Evolutionary conservation across 2,888 invertebrate species (phyloP), one percentile per base, ranked within the genome.

Genomic region (Nomada flava): DNA sequence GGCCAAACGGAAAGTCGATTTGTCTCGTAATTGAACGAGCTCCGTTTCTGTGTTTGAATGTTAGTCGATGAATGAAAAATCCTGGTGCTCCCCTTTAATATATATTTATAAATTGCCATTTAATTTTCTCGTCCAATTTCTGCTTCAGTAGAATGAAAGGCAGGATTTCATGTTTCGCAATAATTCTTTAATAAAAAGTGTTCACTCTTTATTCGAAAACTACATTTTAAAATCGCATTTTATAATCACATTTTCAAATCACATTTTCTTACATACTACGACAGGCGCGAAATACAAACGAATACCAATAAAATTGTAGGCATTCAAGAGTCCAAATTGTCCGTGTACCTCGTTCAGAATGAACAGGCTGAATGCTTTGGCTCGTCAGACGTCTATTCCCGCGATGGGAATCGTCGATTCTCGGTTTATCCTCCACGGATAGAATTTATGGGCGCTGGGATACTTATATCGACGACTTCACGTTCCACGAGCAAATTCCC

Each of bases 401-500:
- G 20, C 53, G 67, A 77, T 69, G 72, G 63, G 53, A 70, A 60
- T 64, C 59, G 44, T 59, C 76, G 69, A 79, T 70, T 62, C 62
- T 20, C 81, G 77, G 75, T 83, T 82, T 84, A 88, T 70, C 79
- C 82, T 60, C 59, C 69, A 60, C 65, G 29, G 65, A 2, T 72
- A 36, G 77, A 88, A 88, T 88, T 88, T 86, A 83, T 82, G 62
- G 72, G 47, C 26, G 55, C 20, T 23, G 57, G 57, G 47, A 10
- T n/a, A 67, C 47, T 55, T 55, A 55, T 79, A 83, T 78, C 82
- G 79, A 79, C 78, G 75, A 64, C 73, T 20, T 57, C 72, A 73
- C 71, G 69, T 81, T 65, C 65, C 60, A 57, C 42, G n/a, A 68
- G 59, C 20, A 83, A 81, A 82, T 62, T 79, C 63, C 67, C 55